Base-by-base conservation (phyloP, 1,140 invertebrate genomes). In the Zaprionus taronus region DNA sequence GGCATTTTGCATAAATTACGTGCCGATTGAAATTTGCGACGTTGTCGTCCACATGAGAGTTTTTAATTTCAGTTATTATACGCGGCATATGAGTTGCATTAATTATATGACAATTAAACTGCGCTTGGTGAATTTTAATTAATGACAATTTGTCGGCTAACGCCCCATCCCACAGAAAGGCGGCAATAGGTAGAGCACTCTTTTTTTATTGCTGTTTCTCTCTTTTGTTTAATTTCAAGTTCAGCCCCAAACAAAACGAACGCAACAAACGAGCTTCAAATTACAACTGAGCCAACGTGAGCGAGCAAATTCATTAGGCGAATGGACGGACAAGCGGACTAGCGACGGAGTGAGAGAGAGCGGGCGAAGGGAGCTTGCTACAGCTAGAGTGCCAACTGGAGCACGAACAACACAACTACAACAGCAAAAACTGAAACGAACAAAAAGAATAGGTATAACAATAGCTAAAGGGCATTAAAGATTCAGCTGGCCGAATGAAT, bases 261-360 rank as follows among this genome's bases (percentile, higher is more conserved):
- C 85, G 82, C 82, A 90, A 80, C 85, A 90, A 90, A 91, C 85
- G 86, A 85, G 85, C 82, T 90, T 85, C 85, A 77, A 91, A 90
- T 85, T 85, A 90, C 85, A 90, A 90, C 81, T 90, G 86, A 90
- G 69, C 70, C 73, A 24, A 51, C 47, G 47, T 14, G 11, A 24
- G 79, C 69, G 64, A 79, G 58, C 64, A 74, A 90, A 81, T 84
- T 84, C 79, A 89, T 89, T 84, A 89, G 65, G 41, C 72, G 78
- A 87, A 81, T 72, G 66, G 56, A 53, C 58, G 61, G 77, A 67
- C 53, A 67, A 53, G 7, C 51, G 26, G 51, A 26, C 20, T 11
- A 14, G 24, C 5, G 15, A 11, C 24, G 5, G 4, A 24, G 15
- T 15, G 20, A 24, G 26, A 31, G 20, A 53, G 7, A 31, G 28